Evolutionary conservation across 1,140 invertebrate genomes (phyloP).

Genomic region (Laupala kohalensis): DNA sequence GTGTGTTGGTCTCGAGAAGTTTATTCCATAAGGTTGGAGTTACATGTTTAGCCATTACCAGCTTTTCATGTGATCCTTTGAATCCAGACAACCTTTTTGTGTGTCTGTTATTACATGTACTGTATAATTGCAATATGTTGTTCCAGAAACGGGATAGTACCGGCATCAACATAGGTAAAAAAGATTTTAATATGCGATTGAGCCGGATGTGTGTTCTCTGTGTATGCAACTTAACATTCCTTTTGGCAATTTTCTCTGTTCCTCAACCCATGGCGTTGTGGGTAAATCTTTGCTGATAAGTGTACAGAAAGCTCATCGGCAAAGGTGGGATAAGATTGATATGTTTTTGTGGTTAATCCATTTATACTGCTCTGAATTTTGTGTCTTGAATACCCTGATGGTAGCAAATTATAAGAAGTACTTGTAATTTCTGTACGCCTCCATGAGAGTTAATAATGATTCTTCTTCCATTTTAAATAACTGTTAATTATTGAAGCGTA

Average conservation of each 20-base stretch:
- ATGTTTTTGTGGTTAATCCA: not conserved
- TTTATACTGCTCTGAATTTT: not conserved
- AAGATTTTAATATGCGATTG: not conserved
- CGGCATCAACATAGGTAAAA: not conserved
- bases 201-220: not conserved
- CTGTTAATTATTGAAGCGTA: too few relatives aligned
- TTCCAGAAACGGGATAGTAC: not conserved
- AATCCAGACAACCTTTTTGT: not conserved
- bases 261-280: not conserved
- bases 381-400: not conserved
- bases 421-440: too few relatives aligned
- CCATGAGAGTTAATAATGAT: too few relatives aligned
- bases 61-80: not conserved
- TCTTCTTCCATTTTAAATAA: too few relatives aligned
- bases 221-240: not conserved
- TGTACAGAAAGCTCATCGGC: not conserved
- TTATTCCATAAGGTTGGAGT: too few relatives aligned
- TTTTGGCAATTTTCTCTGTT: not conserved
- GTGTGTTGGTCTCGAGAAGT: too few relatives aligned
- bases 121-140: not conserved
- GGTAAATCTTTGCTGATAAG: not conserved
- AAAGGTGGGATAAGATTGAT: not conserved
- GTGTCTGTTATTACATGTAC: not conserved
- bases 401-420: not conserved
- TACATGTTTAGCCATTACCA: not conserved